These are phyloP conservation scores for Uria aalge DNA, from an alignment of 2,113 vertebrate species.

Conservation along the genomic window DNA sequence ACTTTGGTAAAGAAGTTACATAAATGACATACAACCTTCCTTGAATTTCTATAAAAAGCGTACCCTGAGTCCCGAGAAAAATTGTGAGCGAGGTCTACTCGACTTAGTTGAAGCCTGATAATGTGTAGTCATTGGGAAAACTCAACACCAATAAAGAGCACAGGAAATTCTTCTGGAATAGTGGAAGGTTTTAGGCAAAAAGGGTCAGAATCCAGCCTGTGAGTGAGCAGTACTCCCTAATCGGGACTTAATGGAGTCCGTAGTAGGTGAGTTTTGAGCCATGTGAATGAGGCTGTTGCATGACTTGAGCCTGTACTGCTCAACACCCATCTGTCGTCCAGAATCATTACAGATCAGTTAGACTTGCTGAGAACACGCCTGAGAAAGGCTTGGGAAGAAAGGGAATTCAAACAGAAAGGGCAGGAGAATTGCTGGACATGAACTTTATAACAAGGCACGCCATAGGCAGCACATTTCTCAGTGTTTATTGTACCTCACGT, in stretches of 20 bases:
- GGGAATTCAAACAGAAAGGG: not conserved
- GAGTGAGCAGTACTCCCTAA: not conserved
- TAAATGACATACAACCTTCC: not conserved
- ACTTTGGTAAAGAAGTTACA: not conserved
- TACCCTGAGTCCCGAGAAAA: not conserved
- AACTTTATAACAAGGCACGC: not conserved
- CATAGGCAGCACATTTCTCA: slow-evolving; percentile 21
- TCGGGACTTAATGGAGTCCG: not conserved
- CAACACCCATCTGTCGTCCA: not conserved
- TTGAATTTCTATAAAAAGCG: not conserved
- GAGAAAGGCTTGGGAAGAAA: not conserved
- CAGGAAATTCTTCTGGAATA: not conserved
- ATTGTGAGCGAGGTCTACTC: fast-evolving
- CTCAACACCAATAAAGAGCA: not conserved
- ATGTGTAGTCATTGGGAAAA: not conserved
- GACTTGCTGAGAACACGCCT: not conserved
- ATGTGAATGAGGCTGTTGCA: not conserved
- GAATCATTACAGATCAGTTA: not conserved
- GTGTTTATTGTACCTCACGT: slow-evolving; percentile 23
- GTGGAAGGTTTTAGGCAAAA: not conserved
- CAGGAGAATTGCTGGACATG: not conserved
- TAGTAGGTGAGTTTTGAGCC: not conserved
- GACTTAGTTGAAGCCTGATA: not conserved
- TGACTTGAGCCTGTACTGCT: not conserved
- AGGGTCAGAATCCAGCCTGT: not conserved